phyloP scores from a whole-genome alignment of 1,140 invertebrate genomes.

The Apolygus lucorum region DNA sequence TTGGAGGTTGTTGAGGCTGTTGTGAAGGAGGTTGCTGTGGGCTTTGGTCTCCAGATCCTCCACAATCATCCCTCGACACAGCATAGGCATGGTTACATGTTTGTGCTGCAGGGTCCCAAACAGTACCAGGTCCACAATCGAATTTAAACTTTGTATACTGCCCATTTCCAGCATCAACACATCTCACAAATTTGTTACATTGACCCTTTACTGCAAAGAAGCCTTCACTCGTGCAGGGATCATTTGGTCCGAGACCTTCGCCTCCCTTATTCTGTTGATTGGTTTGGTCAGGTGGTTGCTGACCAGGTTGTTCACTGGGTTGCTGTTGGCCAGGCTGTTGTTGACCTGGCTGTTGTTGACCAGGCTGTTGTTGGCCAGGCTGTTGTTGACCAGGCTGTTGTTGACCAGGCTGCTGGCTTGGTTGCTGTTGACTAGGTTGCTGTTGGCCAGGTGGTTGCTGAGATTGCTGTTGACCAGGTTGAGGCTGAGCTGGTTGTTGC shows the following conservation, averaged over 20 bases:
- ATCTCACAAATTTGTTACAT: constrained; percentile 42
- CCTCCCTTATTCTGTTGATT: background rate
- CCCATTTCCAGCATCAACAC: constrained; percentile 39
- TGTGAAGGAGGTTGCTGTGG: constrained; percentile 20
- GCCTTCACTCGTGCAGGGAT: constrained; percentile 47
- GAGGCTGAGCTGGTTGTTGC: constrained; percentile 19
- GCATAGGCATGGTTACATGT: constrained; percentile 44
- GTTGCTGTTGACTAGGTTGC: constrained; percentile 19
- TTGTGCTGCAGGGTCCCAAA: constrained; percentile 42
- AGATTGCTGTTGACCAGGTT: background rate
- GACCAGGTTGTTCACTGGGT: constrained; percentile 13
- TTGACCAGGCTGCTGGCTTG: constrained; percentile 20
- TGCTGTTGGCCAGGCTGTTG: background rate
- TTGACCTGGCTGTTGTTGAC: constrained; percentile 18
- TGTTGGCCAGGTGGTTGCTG: constrained; percentile 22
- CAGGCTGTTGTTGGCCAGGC: background rate
- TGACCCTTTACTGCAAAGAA: constrained; percentile 44
- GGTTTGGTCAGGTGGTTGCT: background rate
- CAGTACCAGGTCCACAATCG: constrained; percentile 40
- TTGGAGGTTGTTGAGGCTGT: constrained; percentile 23
- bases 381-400: constrained; percentile 10
- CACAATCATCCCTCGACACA: constrained; percentile 34
- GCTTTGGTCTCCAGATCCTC: background rate
- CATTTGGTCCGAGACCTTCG: background rate
- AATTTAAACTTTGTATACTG: constrained; percentile 41